phyloP scores from a whole-genome alignment of 2,888 invertebrate species.

The Thera obeliscata region DNA sequence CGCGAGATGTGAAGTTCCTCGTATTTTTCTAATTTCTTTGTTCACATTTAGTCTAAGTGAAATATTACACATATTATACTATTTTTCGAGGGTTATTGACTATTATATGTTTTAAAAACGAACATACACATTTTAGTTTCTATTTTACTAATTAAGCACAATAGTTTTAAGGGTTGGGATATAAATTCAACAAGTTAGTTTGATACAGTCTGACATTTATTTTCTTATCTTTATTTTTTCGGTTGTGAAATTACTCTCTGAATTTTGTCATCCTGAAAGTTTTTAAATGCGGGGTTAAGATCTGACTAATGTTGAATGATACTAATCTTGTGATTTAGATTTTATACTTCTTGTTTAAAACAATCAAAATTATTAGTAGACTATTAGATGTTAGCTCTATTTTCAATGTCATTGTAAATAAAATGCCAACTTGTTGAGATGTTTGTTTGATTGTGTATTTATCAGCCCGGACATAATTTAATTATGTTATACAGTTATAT shows the following conservation, averaged over 20 bases:
- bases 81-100: constrained; percentile 81
- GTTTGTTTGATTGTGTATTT: constrained; percentile 66
- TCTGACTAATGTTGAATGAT: constrained; percentile 74
- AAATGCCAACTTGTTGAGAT: constrained; percentile 84
- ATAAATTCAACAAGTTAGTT: constrained; percentile 67
- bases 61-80: constrained; percentile 76
- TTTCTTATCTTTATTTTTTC: constrained; percentile 47
- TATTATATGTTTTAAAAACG: constrained; percentile 61
- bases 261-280: constrained; percentile 50
- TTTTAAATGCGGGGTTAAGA: constrained; percentile 65
- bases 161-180: constrained; percentile 75
- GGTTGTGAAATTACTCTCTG: constrained; percentile 58
- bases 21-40: constrained; percentile 61
- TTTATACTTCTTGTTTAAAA: constrained; percentile 85
- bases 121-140: constrained; percentile 69
- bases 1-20: constrained; percentile 73
- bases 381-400: constrained; percentile 84
- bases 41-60: constrained; percentile 65
- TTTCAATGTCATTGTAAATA: constrained; percentile 85
- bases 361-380: constrained; percentile 83
- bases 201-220: constrained; percentile 39
- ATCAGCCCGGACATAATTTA: constrained; percentile 49
- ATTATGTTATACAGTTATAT: constrained; percentile 48
- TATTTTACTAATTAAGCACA: constrained; percentile 72
- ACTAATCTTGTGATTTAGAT: constrained; percentile 83